Percentiles rank a stretch among this genome's conserved stretches.
These are phyloP conservation scores for Cassiopea xamachana DNA, from an alignment of 30 jellyfish, hydroid and myxozoan species.

Conservation along the genomic window DNA sequence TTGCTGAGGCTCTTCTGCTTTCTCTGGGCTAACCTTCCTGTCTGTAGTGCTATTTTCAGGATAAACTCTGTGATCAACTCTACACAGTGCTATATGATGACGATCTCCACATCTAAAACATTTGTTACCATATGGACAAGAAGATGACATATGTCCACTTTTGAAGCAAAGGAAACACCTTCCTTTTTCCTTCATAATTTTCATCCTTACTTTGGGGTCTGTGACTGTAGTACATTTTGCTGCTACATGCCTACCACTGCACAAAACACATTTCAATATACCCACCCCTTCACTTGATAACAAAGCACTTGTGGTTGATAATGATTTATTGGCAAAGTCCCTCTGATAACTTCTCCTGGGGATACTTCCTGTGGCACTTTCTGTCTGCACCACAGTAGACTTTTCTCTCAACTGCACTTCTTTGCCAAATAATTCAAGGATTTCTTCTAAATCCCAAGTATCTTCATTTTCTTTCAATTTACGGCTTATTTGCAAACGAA, in stretches of 20 bases:
- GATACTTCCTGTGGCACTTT: background rate
- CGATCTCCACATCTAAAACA: background rate
- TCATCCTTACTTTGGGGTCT: background rate
- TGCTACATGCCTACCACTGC: conserved; percentile 30
- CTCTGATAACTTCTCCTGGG: background rate
- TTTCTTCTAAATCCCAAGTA: background rate
- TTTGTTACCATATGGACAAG: background rate
- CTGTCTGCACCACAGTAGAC: background rate
- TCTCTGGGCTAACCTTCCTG: background rate
- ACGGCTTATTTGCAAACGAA: background rate
- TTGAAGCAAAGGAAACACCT: background rate
- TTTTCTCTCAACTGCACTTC: conserved; percentile 36
- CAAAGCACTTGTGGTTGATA: conserved; percentile 17
- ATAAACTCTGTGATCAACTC: too few relatives aligned
- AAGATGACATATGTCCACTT: background rate
- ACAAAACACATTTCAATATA: conserved; percentile 1
- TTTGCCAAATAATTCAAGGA: background rate
- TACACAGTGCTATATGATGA: conserved; percentile 21
- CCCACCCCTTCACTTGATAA: background rate
- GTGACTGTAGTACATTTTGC: background rate
- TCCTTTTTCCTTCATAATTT: background rate
- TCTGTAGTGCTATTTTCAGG: background rate
- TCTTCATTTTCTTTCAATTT: background rate
- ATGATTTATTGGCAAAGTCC: background rate
- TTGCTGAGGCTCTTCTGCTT: background rate